phyloP scores from a whole-genome alignment of 2,888 invertebrate species.

The Drosophila nr. fundita region DNA sequence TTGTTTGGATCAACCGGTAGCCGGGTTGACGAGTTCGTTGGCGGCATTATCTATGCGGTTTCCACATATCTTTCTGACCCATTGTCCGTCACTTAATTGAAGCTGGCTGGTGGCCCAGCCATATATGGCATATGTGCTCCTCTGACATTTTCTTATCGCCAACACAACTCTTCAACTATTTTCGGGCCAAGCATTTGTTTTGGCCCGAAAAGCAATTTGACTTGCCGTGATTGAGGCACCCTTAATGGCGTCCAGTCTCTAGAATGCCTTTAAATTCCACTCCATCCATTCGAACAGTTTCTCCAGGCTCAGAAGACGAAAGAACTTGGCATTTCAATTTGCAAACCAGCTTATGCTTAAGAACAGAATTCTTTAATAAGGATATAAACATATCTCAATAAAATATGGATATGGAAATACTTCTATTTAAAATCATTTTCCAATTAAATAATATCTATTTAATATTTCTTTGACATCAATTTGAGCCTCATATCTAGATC shows the following conservation, averaged over 20 bases:
- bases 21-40: slow-evolving; percentile 48
- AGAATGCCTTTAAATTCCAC: slow-evolving; percentile 1
- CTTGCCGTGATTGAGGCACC: slow-evolving; percentile 9
- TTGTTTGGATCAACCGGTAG: slow-evolving; percentile 66
- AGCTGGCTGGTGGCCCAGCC: slow-evolving; percentile 66
- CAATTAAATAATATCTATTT: too few species aligned
- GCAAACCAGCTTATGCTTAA: background rate
- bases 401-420: background rate
- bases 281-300: background rate
- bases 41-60: slow-evolving; percentile 65
- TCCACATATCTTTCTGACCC: slow-evolving; percentile 35
- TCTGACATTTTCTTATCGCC: slow-evolving; percentile 50
- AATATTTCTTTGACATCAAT: background rate
- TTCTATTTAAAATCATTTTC: background rate
- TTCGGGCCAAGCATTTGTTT: background rate
- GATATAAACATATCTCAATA: background rate
- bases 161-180: slow-evolving; percentile 46
- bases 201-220: background rate
- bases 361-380: background rate
- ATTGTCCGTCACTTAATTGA: slow-evolving; percentile 66
- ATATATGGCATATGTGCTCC: slow-evolving; percentile 2
- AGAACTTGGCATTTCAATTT: background rate
- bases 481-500: background rate
- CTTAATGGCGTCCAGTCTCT: background rate
- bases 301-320: background rate